Conservation (phyloP, 2,888 invertebrate genomes). For the Eudemis profundana region DNA sequence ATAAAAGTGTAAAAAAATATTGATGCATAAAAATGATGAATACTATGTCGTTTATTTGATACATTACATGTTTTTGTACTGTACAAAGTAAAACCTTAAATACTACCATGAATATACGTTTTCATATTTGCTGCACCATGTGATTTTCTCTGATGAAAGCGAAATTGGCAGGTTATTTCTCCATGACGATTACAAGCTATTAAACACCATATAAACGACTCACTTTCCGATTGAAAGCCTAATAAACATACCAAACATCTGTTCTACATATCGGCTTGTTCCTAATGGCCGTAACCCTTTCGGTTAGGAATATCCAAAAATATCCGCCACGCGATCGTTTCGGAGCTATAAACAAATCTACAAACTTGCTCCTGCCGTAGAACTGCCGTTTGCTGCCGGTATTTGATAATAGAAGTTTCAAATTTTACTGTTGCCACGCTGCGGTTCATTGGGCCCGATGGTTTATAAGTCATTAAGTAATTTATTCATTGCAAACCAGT, state of each 20-base stretch:
- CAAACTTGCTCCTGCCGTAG: slow-evolving; percentile 48
- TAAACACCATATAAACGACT: slow-evolving; percentile 45
- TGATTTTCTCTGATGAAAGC: too few species aligned
- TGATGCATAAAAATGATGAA: too few species aligned
- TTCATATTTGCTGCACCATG: too few species aligned
- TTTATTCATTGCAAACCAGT: too few species aligned
- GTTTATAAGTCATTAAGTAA: too few species aligned
- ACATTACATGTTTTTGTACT: too few species aligned
- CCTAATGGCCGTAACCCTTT: slow-evolving; percentile 58
- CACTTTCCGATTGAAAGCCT: slow-evolving; percentile 63
- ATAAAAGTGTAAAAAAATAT: too few species aligned
- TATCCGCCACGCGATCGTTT: slow-evolving; percentile 44
- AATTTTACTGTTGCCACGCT: slow-evolving; percentile 17
- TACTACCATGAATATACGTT: too few species aligned
- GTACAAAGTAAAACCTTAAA: too few species aligned
- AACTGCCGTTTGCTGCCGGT: slow-evolving; percentile 9
- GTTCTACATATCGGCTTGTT: slow-evolving; percentile 57
- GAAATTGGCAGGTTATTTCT: too few species aligned
- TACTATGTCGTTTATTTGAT: too few species aligned
- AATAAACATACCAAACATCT: slow-evolving; percentile 69
- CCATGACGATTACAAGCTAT: background rate
- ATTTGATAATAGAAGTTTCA: slow-evolving; percentile 27
- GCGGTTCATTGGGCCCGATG: too few species aligned
- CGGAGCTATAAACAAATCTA: slow-evolving; percentile 46
- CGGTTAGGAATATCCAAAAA: slow-evolving; percentile 36